Evolutionary conservation across 2,888 invertebrate genomes (phyloP), one percentile per base, ranked within the genome.

Genomic region (Aphodius sticticus): DNA sequence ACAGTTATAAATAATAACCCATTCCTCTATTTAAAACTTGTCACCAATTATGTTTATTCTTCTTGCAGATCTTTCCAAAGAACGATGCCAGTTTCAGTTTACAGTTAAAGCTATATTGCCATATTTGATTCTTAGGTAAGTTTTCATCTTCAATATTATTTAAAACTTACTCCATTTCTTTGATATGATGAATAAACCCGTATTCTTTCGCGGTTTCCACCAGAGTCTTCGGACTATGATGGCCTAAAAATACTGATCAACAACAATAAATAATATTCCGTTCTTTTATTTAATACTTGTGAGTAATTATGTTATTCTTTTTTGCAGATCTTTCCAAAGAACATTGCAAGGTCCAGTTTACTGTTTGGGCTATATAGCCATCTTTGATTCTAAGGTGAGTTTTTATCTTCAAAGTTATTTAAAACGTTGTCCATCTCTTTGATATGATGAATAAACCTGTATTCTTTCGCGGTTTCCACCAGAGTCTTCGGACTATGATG

Each of bases 401-500:
- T 35, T 26, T 75, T 26, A 16, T 70, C 2, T 70, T 70, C 3
- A 26, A n/a, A n/a, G n/a, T n/a, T 26, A 26, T 26, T 26, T 3
- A 26, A 26, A 26, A 26, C 26, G 1, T 26, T 1, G 1, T 26
- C 15, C 0, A 16, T 26, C 26, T 9, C 15, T 69, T 69, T 74
- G 6, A 74, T 15, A 75, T 77, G 74, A 91, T 92, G 92, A 92
- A 92, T 92, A 92, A 84, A 89, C 88, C 88, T 83, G 84, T 82
- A 90, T 91, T 91, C 93, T 93, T 93, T 93, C 92, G 93, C 91
- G 93, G 93, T 93, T 93, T 93, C 92, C 92, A 91, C 93, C 91
- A 85, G 86, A 87, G 71, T 91, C 92, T 92, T 77, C 14, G 16
- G 69, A 15, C 77, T 91, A 91, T 85, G 81, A 80, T 76, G 81